A percentile compares a stretch with the other conserved stretches of the same genome.
These are phyloP conservation scores for Gephyroberyx darwinii DNA, from an alignment of 2,797 vertebrate species.

Conservation along the genomic window DNA sequence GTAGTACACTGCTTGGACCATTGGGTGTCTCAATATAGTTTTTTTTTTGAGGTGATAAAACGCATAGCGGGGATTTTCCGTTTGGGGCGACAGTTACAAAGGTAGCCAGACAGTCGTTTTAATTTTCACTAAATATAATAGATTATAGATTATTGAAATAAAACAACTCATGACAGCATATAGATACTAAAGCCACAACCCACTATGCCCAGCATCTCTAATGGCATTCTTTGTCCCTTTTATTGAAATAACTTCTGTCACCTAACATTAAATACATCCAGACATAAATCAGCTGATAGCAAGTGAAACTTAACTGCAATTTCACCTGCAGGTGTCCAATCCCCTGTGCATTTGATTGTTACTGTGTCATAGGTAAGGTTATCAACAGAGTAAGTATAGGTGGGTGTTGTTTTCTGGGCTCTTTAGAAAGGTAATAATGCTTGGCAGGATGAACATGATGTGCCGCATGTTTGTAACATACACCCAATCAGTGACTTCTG, in stretches of 20 bases:
- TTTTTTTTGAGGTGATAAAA: slow-evolving; percentile 30
- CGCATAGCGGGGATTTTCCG: slow-evolving; percentile 14
- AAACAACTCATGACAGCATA: slow-evolving; percentile 19
- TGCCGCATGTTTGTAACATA: slow-evolving; percentile 75
- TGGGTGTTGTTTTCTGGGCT: slow-evolving; percentile 30
- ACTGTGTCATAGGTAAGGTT: slow-evolving; percentile 19
- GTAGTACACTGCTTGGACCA: slow-evolving; percentile 44
- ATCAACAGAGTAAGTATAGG: slow-evolving; percentile 6
- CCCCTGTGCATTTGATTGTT: slow-evolving; percentile 13
- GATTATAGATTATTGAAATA: slow-evolving; percentile 24
- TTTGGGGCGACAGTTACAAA: slow-evolving; percentile 22
- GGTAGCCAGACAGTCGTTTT: slow-evolving; percentile 30
- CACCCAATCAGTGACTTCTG: slow-evolving; percentile 70
- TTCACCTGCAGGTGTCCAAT: slow-evolving; percentile 3
- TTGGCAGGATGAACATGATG: slow-evolving; percentile 55
- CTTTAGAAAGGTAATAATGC: slow-evolving; percentile 38
- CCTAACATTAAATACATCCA: slow-evolving; percentile 8
- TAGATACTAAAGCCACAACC: slow-evolving; percentile 25
- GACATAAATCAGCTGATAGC: slow-evolving; percentile 12
- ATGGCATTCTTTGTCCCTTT: slow-evolving; percentile 17
- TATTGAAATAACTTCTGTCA: slow-evolving; percentile 30
- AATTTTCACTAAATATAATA: slow-evolving; percentile 29
- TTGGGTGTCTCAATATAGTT: slow-evolving; percentile 41
- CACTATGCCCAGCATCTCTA: slow-evolving; percentile 17
- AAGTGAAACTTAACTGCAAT: slow-evolving; percentile 23